A percentile compares a stretch with the other conserved stretches of the same genome.
Conservation (phyloP, 1,140 invertebrate species). For the Pogonomyrmex barbatus region DNA sequence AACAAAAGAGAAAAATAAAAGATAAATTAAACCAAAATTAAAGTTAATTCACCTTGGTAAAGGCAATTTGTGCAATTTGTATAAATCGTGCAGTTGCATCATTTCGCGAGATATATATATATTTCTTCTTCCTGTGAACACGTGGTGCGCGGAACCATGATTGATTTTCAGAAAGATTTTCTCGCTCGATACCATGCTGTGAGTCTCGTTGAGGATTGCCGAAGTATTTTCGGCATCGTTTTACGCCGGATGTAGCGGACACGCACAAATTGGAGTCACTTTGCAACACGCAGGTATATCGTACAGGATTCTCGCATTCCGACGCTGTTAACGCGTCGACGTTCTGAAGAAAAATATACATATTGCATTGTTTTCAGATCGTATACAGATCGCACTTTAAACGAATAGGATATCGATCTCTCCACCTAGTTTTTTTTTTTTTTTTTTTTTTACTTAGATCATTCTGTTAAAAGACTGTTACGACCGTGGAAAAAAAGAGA, state of each 20-base stretch:
- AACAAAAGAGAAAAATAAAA: too few relatives aligned
- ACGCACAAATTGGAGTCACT: constrained; percentile 52
- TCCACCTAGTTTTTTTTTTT: not conserved
- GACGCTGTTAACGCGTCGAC: not conserved
- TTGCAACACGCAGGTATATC: constrained; percentile 16
- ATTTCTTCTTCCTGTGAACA: not conserved
- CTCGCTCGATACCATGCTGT: not conserved
- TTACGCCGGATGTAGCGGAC: not conserved
- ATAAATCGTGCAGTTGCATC: constrained; percentile 34
- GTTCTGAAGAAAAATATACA: constrained; percentile 9
- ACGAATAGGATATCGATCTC: constrained; percentile 2
- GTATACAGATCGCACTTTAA: not conserved
- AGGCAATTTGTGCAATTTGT: not conserved
- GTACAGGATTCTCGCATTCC: not conserved
- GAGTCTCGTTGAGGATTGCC: not conserved
- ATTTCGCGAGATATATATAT: not conserved
- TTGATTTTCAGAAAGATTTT: not conserved
- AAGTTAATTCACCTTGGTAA: too few relatives aligned
- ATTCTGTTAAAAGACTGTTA: not conserved
- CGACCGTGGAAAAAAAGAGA: not conserved
- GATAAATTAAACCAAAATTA: too few relatives aligned
- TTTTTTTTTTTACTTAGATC: not conserved
- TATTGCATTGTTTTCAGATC: not conserved
- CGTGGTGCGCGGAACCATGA: not conserved
- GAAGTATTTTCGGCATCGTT: not conserved